Percentiles rank a stretch among this genome's conserved stretches.
phyloP scores from a whole-genome alignment of 2,888 invertebrate genomes.

The Spilarctia lutea region DNA sequence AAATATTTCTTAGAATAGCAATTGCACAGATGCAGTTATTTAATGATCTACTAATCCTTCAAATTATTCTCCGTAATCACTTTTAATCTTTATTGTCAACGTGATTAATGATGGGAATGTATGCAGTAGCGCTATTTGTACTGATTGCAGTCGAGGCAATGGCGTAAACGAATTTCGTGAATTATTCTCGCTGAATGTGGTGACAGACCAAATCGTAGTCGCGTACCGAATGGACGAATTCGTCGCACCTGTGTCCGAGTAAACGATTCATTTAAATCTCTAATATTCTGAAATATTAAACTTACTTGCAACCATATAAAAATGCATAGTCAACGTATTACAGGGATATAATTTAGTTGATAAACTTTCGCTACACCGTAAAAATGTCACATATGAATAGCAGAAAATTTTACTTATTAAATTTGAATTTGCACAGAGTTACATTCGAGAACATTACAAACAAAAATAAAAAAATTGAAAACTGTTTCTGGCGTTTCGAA shows the following conservation, averaged over 20 bases:
- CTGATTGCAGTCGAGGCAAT: slow-evolving; percentile 44
- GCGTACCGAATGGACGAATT: slow-evolving; percentile 53
- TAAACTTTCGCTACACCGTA: background rate
- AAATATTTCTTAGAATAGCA: too few relatives aligned
- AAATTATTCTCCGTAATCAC: too few relatives aligned
- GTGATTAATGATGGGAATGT: background rate
- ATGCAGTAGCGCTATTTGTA: slow-evolving; percentile 36
- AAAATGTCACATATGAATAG: background rate
- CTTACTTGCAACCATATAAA: slow-evolving; percentile 9
- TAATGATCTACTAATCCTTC: background rate
- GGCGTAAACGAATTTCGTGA: slow-evolving; percentile 77
- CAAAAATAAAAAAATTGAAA: background rate
- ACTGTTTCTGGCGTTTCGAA: background rate
- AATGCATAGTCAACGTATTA: background rate
- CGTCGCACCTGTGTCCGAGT: slow-evolving; percentile 59
- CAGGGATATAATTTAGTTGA: slow-evolving; percentile 13
- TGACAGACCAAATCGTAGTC: slow-evolving; percentile 69
- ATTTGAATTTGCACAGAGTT: background rate
- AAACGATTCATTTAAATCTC: slow-evolving; percentile 36
- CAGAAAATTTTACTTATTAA: background rate
- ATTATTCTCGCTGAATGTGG: slow-evolving; percentile 72
- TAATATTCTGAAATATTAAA: slow-evolving; percentile 24
- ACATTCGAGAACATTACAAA: background rate
- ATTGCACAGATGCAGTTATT: background rate
- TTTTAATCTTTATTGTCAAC: background rate